Evolutionary conservation across 2,888 invertebrate genomes (phyloP), one percentile per base, ranked within the genome.

Genomic region (Thera britannica): DNA sequence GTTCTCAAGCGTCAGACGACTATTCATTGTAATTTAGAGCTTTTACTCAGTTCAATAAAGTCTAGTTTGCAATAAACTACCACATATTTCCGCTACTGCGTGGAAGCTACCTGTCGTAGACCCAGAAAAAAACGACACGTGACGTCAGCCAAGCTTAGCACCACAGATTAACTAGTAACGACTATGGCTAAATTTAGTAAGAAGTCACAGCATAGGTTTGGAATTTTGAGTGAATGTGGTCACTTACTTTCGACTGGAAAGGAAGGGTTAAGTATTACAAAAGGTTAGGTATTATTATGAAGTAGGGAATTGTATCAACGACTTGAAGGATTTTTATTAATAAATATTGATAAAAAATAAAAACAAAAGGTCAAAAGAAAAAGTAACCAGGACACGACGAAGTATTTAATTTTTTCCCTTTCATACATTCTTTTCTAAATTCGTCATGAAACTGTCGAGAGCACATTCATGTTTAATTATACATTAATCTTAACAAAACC

Each of bases 381-480:
- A 90, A 87, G 81, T 80, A 83, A 83, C 87, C 81, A 81, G 86
- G 93, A 93, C 93, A 93, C 93, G 93, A 94, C 93, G 93, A 93
- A 93, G 86, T 92, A 93, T 93, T 93, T 93, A 93, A 91, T 92
- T 89, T 90, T 89, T 91, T 90, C 83, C 87, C 87, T 93, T 91
- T 90, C 92, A 88, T 93, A 93, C 93, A 93, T 87, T 92, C 87
- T 91, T 90, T 92, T 92, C 93, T 92, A 92, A 92, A 92, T 93
- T 93, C 93, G 93, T 93, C 92, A 90, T 91, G 89, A 89, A 92
- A 92, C 90, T 90, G 90, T 90, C 90, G 89, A 90, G 93, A 93
- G 93, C 92, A 93, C 92, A 94, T 93, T 90, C 91, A 93, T 89
- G 75, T 88, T 84, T 88, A 90, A 91, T 89, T 89, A 85, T 88